phyloP scores from a whole-genome alignment of 2,888 invertebrate species.

The Sturmia bella region DNA sequence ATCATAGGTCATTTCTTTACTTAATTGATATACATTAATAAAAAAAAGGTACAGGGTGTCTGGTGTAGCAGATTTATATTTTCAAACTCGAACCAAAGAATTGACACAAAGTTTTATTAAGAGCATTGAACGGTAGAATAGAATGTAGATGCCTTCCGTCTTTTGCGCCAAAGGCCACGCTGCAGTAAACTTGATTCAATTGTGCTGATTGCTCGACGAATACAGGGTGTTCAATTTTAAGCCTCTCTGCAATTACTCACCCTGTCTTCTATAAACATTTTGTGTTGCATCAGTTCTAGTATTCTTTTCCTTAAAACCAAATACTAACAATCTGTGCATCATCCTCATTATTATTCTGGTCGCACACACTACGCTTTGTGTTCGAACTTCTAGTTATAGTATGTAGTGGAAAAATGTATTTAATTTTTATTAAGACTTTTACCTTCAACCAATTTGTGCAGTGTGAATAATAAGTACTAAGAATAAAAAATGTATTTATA shows the following conservation, averaged over 20 bases:
- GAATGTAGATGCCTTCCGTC: too few species aligned
- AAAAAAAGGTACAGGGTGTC: too few species aligned
- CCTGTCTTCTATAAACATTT: constrained; percentile 10
- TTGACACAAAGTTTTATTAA: too few species aligned
- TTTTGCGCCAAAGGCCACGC: too few species aligned
- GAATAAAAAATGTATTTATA: not conserved
- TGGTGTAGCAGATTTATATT: too few species aligned
- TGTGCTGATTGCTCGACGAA: too few species aligned
- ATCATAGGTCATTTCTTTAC: too few species aligned
- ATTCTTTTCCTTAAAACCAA: not conserved
- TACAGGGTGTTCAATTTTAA: too few species aligned
- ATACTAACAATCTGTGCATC: constrained; percentile 23
- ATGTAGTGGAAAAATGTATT: not conserved
- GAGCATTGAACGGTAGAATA: too few species aligned
- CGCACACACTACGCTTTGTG: constrained; percentile 44
- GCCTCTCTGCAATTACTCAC: constrained; percentile 38
- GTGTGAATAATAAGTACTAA: constrained; percentile 58
- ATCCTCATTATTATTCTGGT: constrained; percentile 70
- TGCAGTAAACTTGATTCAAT: too few species aligned
- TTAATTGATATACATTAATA: too few species aligned
- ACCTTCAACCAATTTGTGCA: constrained; percentile 68
- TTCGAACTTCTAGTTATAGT: constrained; percentile 20
- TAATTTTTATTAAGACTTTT: constrained; percentile 44
- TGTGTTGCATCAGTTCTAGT: not conserved
- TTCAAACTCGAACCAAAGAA: too few species aligned